Percentiles rank a stretch among this genome's conserved stretches.
These are phyloP conservation scores for Chloroclysta siterata DNA, from an alignment of 2,888 invertebrate species.

Conservation along the genomic window DNA sequence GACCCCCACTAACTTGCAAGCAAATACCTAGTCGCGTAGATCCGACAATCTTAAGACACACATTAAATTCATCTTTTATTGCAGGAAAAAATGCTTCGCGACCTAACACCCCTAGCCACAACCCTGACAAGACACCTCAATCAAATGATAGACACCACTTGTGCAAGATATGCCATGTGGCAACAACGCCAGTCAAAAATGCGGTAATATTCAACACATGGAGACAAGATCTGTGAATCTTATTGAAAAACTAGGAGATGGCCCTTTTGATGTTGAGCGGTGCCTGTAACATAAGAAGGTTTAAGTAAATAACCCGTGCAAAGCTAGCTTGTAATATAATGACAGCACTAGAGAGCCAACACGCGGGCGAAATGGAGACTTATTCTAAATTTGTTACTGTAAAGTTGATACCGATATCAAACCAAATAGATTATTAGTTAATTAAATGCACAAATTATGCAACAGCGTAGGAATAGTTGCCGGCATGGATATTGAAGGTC, in stretches of 20 bases:
- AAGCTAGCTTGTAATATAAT: background rate
- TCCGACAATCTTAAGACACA: no score
- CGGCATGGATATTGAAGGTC: conserved; percentile 1
- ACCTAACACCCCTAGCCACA: conserved; percentile 91
- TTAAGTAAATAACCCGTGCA: background rate
- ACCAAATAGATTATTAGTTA: background rate
- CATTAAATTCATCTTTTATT: conserved; percentile 2
- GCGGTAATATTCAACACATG: conserved; percentile 68
- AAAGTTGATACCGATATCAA: background rate
- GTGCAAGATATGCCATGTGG: conserved; percentile 94
- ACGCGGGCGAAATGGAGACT: background rate
- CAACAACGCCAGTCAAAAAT: conserved; percentile 88
- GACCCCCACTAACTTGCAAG: no score
- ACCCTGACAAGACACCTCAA: conserved; percentile 94
- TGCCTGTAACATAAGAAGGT: background rate
- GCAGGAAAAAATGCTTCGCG: conserved; percentile 92
- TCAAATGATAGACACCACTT: conserved; percentile 93
- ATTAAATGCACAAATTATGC: conserved; percentile 12
- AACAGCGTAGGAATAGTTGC: background rate
- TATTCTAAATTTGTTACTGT: conserved; percentile 2
- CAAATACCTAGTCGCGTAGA: no score
- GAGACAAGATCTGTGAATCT: background rate
- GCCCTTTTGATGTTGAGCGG: background rate
- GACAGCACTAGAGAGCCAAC: background rate
- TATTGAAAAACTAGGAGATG: background rate